Conservation (phyloP, 2,888 invertebrate species). For the Hetaerina titia region DNA sequence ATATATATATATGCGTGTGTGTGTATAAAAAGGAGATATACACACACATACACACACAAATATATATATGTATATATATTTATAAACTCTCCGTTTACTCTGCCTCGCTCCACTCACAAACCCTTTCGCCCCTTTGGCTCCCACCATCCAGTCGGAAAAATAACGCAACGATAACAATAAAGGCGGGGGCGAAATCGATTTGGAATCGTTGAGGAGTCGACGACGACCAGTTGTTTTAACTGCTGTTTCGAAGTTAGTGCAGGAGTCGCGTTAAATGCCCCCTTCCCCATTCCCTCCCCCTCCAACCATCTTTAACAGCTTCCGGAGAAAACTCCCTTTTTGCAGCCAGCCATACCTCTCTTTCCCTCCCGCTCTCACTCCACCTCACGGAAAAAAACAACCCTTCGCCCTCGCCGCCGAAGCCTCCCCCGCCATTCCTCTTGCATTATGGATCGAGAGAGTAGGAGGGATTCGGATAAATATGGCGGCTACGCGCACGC, state of each 20-base stretch:
- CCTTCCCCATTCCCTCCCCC: neutral
- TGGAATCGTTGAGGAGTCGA: slow-evolving; percentile 50
- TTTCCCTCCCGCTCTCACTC: neutral
- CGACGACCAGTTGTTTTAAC: slow-evolving; percentile 51
- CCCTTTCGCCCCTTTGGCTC: neutral
- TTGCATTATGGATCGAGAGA: slow-evolving; percentile 54
- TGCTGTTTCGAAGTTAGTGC: slow-evolving; percentile 33
- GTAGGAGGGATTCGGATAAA: slow-evolving; percentile 33
- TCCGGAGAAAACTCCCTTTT: neutral
- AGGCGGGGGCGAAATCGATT: slow-evolving; percentile 50
- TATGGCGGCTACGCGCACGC: slow-evolving; percentile 52
- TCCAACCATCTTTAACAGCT: neutral
- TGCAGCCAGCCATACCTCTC: neutral
- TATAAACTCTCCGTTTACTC: no score
- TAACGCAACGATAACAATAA: slow-evolving; percentile 61
- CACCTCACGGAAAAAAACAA: neutral
- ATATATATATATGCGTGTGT: no score
- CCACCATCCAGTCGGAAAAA: neutral
- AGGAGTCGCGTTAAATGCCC: slow-evolving; percentile 38
- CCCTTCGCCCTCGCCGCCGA: neutral
- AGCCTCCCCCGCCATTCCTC: neutral
- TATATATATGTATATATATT: neutral
- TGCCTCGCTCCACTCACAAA: no score
- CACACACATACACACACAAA: neutral
- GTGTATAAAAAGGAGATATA: no score